A percentile compares a stretch with the other conserved stretches of the same genome.
Evolutionary conservation across 1,140 invertebrate species (phyloP).

Genomic region (Tetranychus cinnabarinus): DNA sequence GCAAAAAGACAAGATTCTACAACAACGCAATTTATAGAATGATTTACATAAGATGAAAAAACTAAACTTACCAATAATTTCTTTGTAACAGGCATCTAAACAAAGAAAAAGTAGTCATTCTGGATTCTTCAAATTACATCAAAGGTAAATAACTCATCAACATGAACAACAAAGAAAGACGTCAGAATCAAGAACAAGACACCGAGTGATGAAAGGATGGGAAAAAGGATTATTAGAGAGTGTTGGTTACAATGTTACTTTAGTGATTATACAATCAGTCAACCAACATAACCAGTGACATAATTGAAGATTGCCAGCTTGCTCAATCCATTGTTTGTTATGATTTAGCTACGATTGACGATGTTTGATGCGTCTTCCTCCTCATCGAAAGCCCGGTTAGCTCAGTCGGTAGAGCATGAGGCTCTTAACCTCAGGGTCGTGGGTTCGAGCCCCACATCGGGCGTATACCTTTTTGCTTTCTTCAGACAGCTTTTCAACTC

Average conservation of each 20-base stretch:
- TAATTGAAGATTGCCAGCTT: constrained; percentile 19
- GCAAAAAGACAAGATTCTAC: too few species aligned
- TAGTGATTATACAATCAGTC: not conserved
- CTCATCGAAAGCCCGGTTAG: constrained; percentile 15
- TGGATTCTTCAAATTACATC: constrained; percentile 87
- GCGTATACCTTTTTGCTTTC: not conserved
- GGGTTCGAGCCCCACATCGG: constrained; percentile 55
- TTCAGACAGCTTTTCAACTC: too few species aligned
- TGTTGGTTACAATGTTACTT: too few species aligned
- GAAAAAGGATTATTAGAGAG: too few species aligned
- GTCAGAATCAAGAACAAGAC: too few species aligned
- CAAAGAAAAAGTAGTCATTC: constrained; percentile 58
- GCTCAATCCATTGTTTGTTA: too few species aligned
- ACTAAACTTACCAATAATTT: not conserved
- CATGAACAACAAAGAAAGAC: too few species aligned
- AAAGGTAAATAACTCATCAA: constrained; percentile 27
- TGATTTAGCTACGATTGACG: not conserved
- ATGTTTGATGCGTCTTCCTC: constrained; percentile 1
- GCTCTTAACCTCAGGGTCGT: constrained; percentile 76
- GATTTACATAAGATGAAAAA: not conserved
- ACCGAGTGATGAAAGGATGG: too few species aligned
- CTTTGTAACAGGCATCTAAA: constrained; percentile 29
- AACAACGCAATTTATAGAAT: not conserved
- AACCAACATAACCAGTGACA: constrained; percentile 16
- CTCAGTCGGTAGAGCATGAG: constrained; percentile 62